Evolutionary conservation across 2,888 invertebrate genomes (phyloP).

Genomic region (Odontocolon sp.): DNA sequence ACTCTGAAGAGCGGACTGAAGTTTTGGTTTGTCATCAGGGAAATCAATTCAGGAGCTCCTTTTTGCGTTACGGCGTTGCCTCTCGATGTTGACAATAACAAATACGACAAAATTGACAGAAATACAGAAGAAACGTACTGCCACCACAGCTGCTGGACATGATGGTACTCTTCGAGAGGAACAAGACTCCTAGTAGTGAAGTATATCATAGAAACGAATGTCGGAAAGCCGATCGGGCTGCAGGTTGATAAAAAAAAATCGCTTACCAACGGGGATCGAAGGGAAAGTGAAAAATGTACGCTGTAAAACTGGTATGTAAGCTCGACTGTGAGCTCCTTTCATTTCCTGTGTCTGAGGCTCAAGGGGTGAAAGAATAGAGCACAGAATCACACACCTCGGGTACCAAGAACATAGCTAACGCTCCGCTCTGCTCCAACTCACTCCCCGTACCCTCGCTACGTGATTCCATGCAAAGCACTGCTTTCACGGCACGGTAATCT

Average conservation of each 20-base stretch:
- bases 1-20: not conserved
- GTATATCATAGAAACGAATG: too few species aligned
- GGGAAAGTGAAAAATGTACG: constrained; percentile 42
- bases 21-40: constrained; percentile 29
- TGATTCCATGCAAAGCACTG: constrained; percentile 74
- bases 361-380: constrained; percentile 4
- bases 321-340: constrained; percentile 24
- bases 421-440: constrained; percentile 36
- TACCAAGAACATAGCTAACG: constrained; percentile 22
- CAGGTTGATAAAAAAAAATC: too few species aligned
- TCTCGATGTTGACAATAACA: too few species aligned
- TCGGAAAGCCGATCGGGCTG: too few species aligned
- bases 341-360: constrained; percentile 17
- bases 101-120: too few species aligned
- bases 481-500: constrained; percentile 76
- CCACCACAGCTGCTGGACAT: not conserved
- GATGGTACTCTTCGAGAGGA: not conserved
- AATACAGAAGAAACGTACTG: not conserved
- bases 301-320: too few species aligned
- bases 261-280: constrained; percentile 62
- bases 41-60: constrained; percentile 31
- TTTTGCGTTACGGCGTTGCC: not conserved
- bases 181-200: too few species aligned
- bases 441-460: constrained; percentile 54
- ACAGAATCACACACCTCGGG: constrained; percentile 31